These are phyloP conservation scores for Sminthurinus signatus DNA, from an alignment of 1,140 invertebrate species.

Conservation along the genomic window DNA sequence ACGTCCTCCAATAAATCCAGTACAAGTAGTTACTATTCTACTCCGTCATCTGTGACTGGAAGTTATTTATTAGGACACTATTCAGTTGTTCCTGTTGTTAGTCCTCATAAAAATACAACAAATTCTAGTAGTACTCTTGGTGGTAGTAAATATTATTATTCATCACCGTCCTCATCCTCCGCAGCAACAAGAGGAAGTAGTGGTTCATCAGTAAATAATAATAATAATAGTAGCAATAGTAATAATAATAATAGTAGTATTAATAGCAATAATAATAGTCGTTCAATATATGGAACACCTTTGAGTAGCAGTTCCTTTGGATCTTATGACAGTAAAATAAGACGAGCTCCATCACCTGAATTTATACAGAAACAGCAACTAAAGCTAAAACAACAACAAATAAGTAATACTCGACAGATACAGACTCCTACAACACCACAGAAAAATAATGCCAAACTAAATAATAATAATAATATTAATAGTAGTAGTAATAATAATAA, in stretches of 20 bases:
- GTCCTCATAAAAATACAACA: slow-evolving; percentile 1
- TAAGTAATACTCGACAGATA: not conserved
- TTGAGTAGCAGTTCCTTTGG: slow-evolving; percentile 10
- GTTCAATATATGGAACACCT: slow-evolving; percentile 3
- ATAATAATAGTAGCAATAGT: too few species aligned
- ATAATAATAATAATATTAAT: too few species aligned
- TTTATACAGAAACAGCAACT: slow-evolving; percentile 3
- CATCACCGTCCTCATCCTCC: not conserved
- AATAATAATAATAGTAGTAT: too few species aligned
- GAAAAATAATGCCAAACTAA: too few species aligned
- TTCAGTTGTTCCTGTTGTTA: slow-evolving; percentile 17
- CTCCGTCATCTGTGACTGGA: slow-evolving; percentile 13
- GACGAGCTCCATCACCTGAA: slow-evolving; percentile 27
- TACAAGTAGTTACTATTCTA: slow-evolving; percentile 10
- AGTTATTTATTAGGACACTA: slow-evolving; percentile 39
- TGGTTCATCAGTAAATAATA: too few species aligned
- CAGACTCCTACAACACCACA: too few species aligned
- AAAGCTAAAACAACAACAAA: not conserved
- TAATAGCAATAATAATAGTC: too few species aligned
- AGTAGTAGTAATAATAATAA: not conserved
- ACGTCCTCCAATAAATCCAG: not conserved
- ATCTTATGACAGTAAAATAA: slow-evolving; percentile 7
- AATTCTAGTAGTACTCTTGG: too few species aligned
- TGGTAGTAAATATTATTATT: slow-evolving; percentile 4
- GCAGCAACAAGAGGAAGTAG: not conserved